Evolutionary conservation across 1,140 invertebrate species (phyloP), one percentile per base, ranked within the genome.

Genomic region (Cataglyphis hispanica): DNA sequence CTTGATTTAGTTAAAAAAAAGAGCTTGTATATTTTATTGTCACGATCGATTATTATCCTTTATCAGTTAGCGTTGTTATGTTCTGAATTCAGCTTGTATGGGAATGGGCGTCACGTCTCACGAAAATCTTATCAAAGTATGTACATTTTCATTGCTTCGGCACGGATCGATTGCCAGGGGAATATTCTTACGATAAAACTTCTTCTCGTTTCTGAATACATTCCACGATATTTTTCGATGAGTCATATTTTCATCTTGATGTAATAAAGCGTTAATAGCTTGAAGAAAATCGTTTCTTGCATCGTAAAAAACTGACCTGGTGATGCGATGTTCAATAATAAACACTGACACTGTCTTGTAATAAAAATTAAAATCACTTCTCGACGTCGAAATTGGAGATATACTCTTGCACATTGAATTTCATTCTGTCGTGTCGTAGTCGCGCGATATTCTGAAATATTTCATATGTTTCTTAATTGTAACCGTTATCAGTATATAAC

Each of bases 211-310:
- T 27, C 46, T 10, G 27, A 34, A 70, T 31, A 19, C 25, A 46
- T 19, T 16, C 10, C n/a, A 10, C 22, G n/a, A 37, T 19, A 16
- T 11, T 63, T 31, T 27, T 31, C 25, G 16, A 27, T 25, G 37
- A 22, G 37, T 19, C 37, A 67, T 7, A n/a, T 67, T 22, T 64
- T 40, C 37, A 13, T 63, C 19, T 61, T 10, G n/a, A 25, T 43
- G 31, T 8, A 56, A 40, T 37, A 27, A 75, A 69, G 27, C 6
- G 25, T 63, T 64, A 78, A 31, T 53, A 22, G n/a, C n/a, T 67
- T 40, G 4, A n/a, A 10, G n/a, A 22, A 43, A 27, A 31, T 16
- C 22, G 60, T 22, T 27, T 10, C 11, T 34, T 7, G 37, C 25
- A 46, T 67, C 13, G 43, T 37, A 11, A 50, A 43, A 16, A 50